Evolutionary conservation across 1,140 invertebrate species (phyloP).

Genomic region (Heliconius melpomene): DNA sequence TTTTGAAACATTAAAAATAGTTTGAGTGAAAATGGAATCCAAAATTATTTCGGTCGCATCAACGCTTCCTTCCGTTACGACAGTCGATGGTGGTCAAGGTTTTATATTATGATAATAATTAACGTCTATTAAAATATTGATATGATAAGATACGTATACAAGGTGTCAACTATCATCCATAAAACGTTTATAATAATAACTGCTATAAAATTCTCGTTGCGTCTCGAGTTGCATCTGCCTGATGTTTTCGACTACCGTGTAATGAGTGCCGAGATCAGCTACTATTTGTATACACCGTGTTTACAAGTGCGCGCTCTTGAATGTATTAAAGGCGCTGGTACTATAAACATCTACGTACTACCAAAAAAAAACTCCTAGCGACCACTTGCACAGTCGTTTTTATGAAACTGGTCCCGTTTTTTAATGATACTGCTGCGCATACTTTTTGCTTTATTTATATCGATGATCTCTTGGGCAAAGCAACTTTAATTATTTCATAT

Average conservation of each 20-base stretch:
- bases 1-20: neutral
- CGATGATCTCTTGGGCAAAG: neutral
- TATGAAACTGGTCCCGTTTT: neutral
- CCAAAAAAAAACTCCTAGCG: neutral
- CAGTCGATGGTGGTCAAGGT: neutral
- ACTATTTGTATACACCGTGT: conserved; percentile 15
- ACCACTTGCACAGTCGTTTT: neutral
- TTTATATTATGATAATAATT: neutral
- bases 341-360: neutral
- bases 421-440: neutral
- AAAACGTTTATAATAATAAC: conserved; percentile 2
- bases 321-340: conserved; percentile 2
- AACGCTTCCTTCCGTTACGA: neutral
- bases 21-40: neutral
- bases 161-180: neutral
- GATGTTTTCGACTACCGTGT: neutral
- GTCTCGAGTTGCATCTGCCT: neutral
- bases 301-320: conserved; percentile 12
- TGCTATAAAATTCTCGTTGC: neutral
- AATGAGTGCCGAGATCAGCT: conserved; percentile 13
- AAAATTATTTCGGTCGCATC: no score
- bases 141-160: neutral
- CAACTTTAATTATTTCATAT: no score
- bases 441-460: neutral
- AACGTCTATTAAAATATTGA: neutral